These are phyloP conservation scores for Drosophila watanabei DNA, from an alignment of 1,140 invertebrate species.

Conservation along the genomic window DNA sequence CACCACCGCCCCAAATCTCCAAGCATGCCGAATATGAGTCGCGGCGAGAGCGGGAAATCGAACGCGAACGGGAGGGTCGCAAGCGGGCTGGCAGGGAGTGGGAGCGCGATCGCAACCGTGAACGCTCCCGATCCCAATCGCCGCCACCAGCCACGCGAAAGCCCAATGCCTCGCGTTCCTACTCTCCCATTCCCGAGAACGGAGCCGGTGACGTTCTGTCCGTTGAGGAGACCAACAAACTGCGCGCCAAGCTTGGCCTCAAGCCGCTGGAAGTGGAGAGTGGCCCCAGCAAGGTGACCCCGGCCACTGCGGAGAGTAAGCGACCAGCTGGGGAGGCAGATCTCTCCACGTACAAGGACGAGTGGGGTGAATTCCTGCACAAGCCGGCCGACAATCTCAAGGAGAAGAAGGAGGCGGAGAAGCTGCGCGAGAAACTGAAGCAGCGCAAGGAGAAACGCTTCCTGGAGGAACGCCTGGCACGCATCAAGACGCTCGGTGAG, in stretches of 20 bases:
- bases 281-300: constrained; percentile 63
- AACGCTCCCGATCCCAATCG: constrained; percentile 58
- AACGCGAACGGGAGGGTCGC: constrained; percentile 67
- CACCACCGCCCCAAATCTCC: constrained; percentile 75
- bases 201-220: constrained; percentile 89
- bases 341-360: constrained; percentile 89
- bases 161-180: constrained; percentile 37
- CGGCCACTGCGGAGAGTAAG: constrained; percentile 49
- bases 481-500: constrained; percentile 90
- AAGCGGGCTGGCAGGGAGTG: constrained; percentile 55
- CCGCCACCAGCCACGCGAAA: constrained; percentile 16
- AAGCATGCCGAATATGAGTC: constrained; percentile 74
- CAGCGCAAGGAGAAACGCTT: constrained; percentile 92
- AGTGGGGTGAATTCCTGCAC: constrained; percentile 96
- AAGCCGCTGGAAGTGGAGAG: constrained; percentile 94
- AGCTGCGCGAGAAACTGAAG: constrained; percentile 93
- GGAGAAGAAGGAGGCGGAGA: constrained; percentile 92
- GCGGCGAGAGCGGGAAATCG: constrained; percentile 64
- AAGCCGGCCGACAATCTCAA: constrained; percentile 94
- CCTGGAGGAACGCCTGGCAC: constrained; percentile 90
- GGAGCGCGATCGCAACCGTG: constrained; percentile 58
- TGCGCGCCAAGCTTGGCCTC: constrained; percentile 96
- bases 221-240: constrained; percentile 96
- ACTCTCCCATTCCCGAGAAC: constrained; percentile 81
- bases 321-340: constrained; percentile 81